These are phyloP conservation scores for Pituophis catenifer DNA, from an alignment of 2,113 vertebrate genomes.

Conservation along the genomic window DNA sequence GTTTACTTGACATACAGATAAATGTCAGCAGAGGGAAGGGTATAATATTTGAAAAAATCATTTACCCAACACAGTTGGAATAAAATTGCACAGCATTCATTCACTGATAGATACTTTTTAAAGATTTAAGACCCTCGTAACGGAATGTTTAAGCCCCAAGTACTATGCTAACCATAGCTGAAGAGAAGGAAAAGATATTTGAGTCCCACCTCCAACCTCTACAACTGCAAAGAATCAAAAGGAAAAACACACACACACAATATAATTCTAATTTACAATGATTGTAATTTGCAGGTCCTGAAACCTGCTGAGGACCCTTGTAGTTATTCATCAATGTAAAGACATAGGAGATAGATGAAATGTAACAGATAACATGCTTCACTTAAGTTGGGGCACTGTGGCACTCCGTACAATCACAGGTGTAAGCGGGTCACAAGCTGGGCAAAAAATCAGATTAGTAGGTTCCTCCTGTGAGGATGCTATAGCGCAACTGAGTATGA, in stretches of 20 bases:
- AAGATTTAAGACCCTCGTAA: constrained; percentile 4
- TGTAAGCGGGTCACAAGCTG: constrained; percentile 17
- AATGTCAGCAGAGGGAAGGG: constrained; percentile 41
- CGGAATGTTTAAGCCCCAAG: neutral
- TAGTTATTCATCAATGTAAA: constrained; percentile 24
- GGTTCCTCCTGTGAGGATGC: constrained; percentile 33
- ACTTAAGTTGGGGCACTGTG: neutral
- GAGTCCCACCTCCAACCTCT: neutral
- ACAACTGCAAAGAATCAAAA: constrained; percentile 19
- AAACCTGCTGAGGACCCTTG: constrained; percentile 8
- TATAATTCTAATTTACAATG: constrained; percentile 37
- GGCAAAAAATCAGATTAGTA: constrained; percentile 33
- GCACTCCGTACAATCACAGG: neutral
- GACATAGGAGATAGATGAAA: neutral
- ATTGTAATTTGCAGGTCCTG: constrained; percentile 40
- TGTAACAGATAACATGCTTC: neutral
- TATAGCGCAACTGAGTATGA: constrained; percentile 40
- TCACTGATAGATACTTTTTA: constrained; percentile 25
- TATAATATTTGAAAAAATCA: constrained; percentile 52
- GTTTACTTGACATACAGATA: constrained; percentile 56
- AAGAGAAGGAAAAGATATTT: neutral
- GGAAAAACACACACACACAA: neutral
- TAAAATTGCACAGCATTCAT: constrained; percentile 30
- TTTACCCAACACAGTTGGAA: constrained; percentile 39
- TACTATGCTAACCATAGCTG: constrained; percentile 11